Evolutionary conservation across 2,888 invertebrate genomes (phyloP).

Genomic region (Drosophila mimica): DNA sequence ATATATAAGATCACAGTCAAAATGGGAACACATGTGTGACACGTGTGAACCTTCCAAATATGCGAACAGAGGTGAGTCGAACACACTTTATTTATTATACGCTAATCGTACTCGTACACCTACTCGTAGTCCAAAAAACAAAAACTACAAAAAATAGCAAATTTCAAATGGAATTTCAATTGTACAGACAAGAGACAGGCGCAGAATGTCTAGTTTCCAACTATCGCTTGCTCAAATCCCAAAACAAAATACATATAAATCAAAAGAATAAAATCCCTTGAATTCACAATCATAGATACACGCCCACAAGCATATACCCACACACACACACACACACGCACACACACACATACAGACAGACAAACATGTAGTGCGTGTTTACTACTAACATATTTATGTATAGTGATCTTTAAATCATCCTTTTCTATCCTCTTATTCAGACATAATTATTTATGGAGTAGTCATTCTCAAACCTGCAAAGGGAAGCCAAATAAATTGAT

Average conservation of each 20-base stretch:
- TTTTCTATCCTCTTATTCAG: not conserved
- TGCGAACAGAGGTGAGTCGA: constrained; percentile 52
- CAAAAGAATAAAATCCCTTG: constrained; percentile 1
- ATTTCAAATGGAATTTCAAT: constrained; percentile 15
- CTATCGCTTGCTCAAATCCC: constrained; percentile 28
- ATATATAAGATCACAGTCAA: constrained; percentile 43
- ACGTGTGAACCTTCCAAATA: constrained; percentile 39
- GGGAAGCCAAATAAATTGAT: not conserved
- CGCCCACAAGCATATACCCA: not conserved
- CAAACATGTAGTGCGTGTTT: constrained; percentile 1
- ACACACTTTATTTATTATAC: constrained; percentile 22
- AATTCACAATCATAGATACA: constrained; percentile 14
- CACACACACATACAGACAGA: not conserved
- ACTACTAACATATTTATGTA: not conserved
- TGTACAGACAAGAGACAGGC: constrained; percentile 42
- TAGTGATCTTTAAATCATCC: not conserved
- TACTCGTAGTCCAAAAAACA: constrained; percentile 23
- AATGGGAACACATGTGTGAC: constrained; percentile 36
- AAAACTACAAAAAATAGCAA: constrained; percentile 8
- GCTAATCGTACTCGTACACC: constrained; percentile 39
- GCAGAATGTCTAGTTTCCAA: constrained; percentile 21
- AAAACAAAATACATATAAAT: not conserved
- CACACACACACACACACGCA: not conserved
- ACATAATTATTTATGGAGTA: not conserved
- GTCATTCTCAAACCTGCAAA: not conserved